phyloP scores from a whole-genome alignment of 2,888 invertebrate species.

The Lymantria monacha region DNA sequence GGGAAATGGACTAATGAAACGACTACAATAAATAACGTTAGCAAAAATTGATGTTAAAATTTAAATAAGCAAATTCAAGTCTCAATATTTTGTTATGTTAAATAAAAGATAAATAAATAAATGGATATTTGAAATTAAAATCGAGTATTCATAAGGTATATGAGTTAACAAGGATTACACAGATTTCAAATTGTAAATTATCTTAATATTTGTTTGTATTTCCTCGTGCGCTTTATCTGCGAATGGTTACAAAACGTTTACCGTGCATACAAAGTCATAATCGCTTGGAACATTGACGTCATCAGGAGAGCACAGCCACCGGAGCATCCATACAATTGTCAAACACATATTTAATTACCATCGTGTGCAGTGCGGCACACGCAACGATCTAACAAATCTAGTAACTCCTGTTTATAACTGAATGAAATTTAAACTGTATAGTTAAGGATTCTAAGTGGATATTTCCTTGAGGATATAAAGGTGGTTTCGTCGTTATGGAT shows the following conservation, averaged over 20 bases:
- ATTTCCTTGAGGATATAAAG: conserved; percentile 13
- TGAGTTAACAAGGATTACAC: conserved; percentile 25
- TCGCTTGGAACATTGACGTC: conserved; percentile 69
- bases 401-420: conserved; percentile 5
- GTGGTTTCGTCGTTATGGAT: conserved; percentile 39
- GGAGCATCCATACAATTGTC: conserved; percentile 68
- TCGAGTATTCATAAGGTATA: conserved; percentile 6
- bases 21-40: background rate
- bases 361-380: conserved; percentile 82
- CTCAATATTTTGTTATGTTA: background rate
- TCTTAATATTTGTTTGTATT: conserved; percentile 16
- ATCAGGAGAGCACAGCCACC: conserved; percentile 68
- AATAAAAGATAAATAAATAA: background rate
- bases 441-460: conserved; percentile 7
- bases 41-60: background rate
- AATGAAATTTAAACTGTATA: conserved; percentile 13
- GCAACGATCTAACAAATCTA: conserved; percentile 38
- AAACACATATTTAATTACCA: conserved; percentile 80
- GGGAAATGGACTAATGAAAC: background rate
- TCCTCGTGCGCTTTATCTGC: conserved; percentile 24
- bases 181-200: conserved; percentile 36
- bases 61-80: no score
- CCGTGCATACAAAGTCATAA: conserved; percentile 47
- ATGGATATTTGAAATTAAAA: conserved; percentile 10
- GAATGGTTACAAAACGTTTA: conserved; percentile 41